Evolutionary conservation across 2,113 vertebrate genomes (phyloP).

Genomic region (Argyrosomus japonicus): DNA sequence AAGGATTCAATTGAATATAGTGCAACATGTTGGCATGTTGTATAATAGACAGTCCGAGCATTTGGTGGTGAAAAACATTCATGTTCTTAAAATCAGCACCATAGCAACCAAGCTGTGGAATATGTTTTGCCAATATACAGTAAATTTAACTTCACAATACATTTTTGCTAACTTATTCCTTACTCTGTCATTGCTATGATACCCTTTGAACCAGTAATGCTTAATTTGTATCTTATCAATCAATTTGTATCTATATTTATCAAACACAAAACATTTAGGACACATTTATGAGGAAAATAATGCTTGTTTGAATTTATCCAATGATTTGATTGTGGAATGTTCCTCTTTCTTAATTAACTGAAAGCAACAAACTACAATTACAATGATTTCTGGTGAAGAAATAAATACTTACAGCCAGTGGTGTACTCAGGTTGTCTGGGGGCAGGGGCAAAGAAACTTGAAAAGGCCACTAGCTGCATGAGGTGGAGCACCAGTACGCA

Average conservation of each 20-base stretch:
- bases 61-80: constrained; percentile 68
- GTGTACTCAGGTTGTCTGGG: neutral
- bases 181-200: neutral
- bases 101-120: constrained; percentile 75
- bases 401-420: neutral
- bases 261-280: neutral
- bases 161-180: constrained; percentile 13
- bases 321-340: neutral
- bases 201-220: neutral
- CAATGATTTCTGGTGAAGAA: neutral
- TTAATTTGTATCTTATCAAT: neutral
- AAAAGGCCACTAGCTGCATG: neutral
- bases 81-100: constrained; percentile 64
- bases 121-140: constrained; percentile 63
- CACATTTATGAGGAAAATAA: neutral
- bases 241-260: neutral
- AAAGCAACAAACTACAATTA: neutral
- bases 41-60: constrained; percentile 57
- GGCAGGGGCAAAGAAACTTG: neutral
- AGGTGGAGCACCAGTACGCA: neutral
- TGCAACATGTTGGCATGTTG: constrained; percentile 66
- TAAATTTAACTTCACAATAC: constrained; percentile 50
- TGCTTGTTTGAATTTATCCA: neutral
- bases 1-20: constrained; percentile 57
- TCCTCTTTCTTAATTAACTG: neutral